Evolutionary conservation across 2,797 vertebrate genomes (phyloP), one percentile per base, ranked within the genome.

Genomic region (Danio choprae): DNA sequence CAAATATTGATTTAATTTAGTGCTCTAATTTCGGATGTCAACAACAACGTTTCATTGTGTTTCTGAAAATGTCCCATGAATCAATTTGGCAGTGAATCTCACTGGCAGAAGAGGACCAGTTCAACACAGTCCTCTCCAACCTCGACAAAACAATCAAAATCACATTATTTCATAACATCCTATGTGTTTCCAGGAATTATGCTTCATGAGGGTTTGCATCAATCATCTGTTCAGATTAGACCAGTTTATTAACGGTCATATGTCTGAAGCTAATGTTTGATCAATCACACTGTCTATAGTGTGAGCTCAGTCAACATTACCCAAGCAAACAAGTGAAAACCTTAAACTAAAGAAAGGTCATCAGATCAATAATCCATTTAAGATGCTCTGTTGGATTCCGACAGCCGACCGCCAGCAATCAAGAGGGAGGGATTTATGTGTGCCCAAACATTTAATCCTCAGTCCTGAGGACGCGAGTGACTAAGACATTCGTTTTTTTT

Each of bases 311-410:
- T 89, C 89, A 89, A 92, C 89, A 83, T 74, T 70, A 82, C 82
- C 56, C 80, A 85, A 88, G 91, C 87, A 91, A 92, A 90, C 79
- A 82, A 80, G 81, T 80, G 77, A 86, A 88, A 91, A 86, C 87
- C 85, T 86, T 84, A 92, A 90, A 85, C 88, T 89, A 83, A 86
- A 73, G 84, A 92, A 93, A 94, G 93, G 93, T 94, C 93, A 93
- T 29, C 10, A 82, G 90, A 94, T 95, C 93, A 92, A 94, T 94
- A 93, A 92, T 92, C 90, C 91, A 93, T 95, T 94, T 93, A 92
- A 93, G 92, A 90, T 90, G 89, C 89, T 93, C 90, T 77, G 70
- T 80, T 87, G 90, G 89, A 93, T 90, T 84, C 69, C 87, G 87
- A 90, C 89, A 68, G 86, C 86, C 85, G 83, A 85, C 80, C 80